Evolutionary conservation across 2,888 invertebrate species (phyloP).

Genomic region (Heliconius ethilla): DNA sequence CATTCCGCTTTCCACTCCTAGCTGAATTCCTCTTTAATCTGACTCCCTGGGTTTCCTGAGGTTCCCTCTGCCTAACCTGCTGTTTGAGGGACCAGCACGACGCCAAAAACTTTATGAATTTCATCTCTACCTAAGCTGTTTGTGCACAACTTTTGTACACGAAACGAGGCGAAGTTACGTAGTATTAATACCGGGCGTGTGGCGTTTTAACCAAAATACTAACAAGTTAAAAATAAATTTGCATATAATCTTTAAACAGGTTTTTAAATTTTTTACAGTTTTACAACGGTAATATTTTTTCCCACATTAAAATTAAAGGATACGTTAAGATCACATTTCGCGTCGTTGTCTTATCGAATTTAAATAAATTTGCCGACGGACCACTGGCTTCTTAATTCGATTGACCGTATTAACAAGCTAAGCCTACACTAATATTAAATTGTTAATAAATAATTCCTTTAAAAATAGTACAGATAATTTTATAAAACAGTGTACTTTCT

Average conservation of each 20-base stretch:
- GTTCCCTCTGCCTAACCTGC: too few species aligned
- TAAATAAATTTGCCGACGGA: conserved; percentile 11
- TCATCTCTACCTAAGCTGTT: background rate
- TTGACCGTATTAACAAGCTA: conserved; percentile 4
- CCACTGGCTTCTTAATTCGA: conserved; percentile 7
- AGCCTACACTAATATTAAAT: background rate
- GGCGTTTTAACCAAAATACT: background rate
- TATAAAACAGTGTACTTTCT: conserved; percentile 34
- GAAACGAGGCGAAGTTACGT: conserved; percentile 7
- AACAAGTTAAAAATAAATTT: conserved; percentile 13
- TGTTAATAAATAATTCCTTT: background rate
- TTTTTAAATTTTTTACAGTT: conserved; percentile 9
- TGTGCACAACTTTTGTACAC: background rate
- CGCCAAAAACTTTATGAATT: background rate
- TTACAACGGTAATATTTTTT: conserved; percentile 10
- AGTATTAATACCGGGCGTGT: conserved; percentile 15
- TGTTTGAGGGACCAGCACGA: too few species aligned
- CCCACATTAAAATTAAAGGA: conserved; percentile 19
- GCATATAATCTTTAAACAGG: conserved; percentile 15
- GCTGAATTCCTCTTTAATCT: too few species aligned
- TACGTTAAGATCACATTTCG: conserved; percentile 16
- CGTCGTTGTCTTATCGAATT: conserved; percentile 17
- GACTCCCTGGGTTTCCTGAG: too few species aligned
- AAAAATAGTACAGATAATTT: background rate
- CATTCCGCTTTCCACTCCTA: too few species aligned